Base-by-base conservation (phyloP, 2,888 invertebrate genomes). In the Stenotaenia linearis region DNA sequence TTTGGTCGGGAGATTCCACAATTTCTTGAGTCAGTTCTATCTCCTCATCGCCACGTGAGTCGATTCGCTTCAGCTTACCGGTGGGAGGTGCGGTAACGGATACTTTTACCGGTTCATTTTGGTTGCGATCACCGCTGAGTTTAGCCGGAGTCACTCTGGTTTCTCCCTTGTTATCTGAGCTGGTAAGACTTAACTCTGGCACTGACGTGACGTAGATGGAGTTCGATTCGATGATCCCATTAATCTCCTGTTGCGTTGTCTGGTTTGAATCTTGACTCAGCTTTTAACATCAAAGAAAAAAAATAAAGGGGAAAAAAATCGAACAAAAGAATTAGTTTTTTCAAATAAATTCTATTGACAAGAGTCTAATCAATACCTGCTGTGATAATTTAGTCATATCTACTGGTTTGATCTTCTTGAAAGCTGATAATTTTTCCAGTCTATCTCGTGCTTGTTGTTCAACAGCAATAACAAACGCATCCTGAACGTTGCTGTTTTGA, bases 391-490 rank as follows among this genome's bases (percentile, higher is more conserved):
- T 93, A 86, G 93, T 93, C 92, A 96, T 95, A 89, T 96, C 95
- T 86, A 95, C 92, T 81, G 97, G 96, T 84, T 94, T 94, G 89
- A 97, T 94, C 84, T 93, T 91, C 88, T 95, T 94, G 89, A 96
- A 92, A 83, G 95, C 94, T 82, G 96, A 94, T 85, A 97, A 91
- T 85, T 93, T 91, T 89, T 97, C 95, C 86, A 97, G 90, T 85
- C 96, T 92, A 89, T 96, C 95, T 84, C 94, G 90, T 56, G 88
- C 95, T 89, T 94, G 95, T 89, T 97, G 95, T 89, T 97, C 97
- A 87, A 97, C 96, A 83, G 97, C 97, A 88, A 97, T 97, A 89
- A 97, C 96, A 90, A 97, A 97, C 83, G 97, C 97, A 93, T 97
- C 96, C 88, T 96, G 95, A 85, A 97, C 92, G 86, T 93, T 93